Evolutionary conservation across 2,797 vertebrate genomes (phyloP).

Genomic region (Sebastes kiyomatsui): DNA sequence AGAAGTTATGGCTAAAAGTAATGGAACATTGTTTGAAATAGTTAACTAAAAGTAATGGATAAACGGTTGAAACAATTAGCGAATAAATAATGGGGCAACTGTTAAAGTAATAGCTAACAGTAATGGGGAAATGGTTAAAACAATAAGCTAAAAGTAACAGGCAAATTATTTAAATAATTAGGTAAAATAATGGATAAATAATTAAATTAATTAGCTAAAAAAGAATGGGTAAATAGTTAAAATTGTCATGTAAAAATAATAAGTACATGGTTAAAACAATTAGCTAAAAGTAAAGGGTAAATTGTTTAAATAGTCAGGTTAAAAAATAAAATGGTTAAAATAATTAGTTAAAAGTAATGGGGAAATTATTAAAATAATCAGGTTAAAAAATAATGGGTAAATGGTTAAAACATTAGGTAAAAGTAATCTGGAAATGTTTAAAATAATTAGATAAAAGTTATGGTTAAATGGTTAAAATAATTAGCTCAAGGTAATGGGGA

Average conservation of each 20-base stretch:
- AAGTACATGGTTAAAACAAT: not conserved
- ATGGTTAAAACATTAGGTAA: not conserved
- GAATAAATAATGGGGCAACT: accelerated
- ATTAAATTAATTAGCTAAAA: too few relatives aligned
- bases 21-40: not conserved
- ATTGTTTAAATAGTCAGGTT: too few relatives aligned
- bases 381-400: not conserved
- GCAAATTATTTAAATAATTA: too few relatives aligned
- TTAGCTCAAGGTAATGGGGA: not conserved
- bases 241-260: too few relatives aligned
- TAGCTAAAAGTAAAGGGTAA: not conserved
- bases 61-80: not conserved
- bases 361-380: not conserved
- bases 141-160: too few relatives aligned
- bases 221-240: too few relatives aligned
- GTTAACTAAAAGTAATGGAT: accelerated
- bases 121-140: not conserved
- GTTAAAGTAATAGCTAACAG: not conserved
- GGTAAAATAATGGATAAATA: too few relatives aligned
- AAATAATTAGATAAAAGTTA: not conserved
- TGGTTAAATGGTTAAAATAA: not conserved
- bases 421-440: too few relatives aligned
- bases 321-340: too few relatives aligned
- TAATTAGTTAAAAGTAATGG: too few relatives aligned
- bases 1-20: not conserved